A percentile compares a stretch with the other conserved stretches of the same genome.
These are phyloP conservation scores for Polyploca ridens DNA, from an alignment of 2,888 invertebrate species.

Conservation along the genomic window DNA sequence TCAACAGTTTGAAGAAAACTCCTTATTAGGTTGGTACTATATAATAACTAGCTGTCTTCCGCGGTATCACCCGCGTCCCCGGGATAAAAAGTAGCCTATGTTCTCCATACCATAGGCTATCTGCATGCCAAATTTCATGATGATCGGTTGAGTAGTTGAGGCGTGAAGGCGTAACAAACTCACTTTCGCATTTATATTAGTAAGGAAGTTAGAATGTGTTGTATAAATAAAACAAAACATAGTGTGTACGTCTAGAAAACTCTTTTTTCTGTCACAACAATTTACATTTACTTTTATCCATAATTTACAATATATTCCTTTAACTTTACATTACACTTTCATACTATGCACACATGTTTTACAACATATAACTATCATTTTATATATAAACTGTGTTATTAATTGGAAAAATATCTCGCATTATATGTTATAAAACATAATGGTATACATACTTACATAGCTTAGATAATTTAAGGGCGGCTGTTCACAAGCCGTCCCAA, in stretches of 20 bases:
- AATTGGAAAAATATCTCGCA: conserved; percentile 25
- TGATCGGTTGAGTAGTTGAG: no score
- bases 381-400: conserved; percentile 18
- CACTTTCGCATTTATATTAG: no score
- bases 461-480: not conserved
- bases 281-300: conserved; percentile 53
- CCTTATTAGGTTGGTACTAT: no score
- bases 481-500: no score
- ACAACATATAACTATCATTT: not conserved
- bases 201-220: no score
- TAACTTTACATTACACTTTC: conserved; percentile 35
- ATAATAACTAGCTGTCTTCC: no score
- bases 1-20: no score
- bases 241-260: conserved; percentile 56
- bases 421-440: conserved; percentile 23
- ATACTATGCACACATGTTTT: conserved; percentile 17
- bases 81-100: no score
- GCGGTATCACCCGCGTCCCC: no score
- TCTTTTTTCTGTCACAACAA: conserved; percentile 50
- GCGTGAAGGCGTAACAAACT: no score
- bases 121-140: no score
- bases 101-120: no score
- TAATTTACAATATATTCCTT: conserved; percentile 59
- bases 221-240: conserved; percentile 30
- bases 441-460: not conserved